A percentile compares a stretch with the other conserved stretches of the same genome.
Evolutionary conservation across 2,113 vertebrate genomes (phyloP).

Genomic region (Camelus dromedarius): DNA sequence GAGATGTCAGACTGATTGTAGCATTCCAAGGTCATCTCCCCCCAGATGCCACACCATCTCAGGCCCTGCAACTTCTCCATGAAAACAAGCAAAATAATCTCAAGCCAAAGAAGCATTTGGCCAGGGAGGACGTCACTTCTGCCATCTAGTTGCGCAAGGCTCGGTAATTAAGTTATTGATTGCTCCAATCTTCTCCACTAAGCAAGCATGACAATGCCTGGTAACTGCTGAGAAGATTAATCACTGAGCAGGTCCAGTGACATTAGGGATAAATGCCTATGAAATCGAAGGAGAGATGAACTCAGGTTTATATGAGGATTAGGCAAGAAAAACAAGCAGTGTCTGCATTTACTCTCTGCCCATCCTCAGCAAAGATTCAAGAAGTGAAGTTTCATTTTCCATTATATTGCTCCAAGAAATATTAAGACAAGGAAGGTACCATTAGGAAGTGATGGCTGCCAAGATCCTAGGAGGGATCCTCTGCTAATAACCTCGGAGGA

Average conservation of each 20-base stretch:
- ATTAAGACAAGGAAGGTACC: not conserved
- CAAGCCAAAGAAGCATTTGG: not conserved
- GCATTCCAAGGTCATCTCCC: accelerated
- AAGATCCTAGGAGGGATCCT: not conserved
- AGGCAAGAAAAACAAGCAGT: not conserved
- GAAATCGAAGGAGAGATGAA: not conserved
- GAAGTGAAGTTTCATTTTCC: not conserved
- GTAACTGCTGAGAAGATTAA: not conserved
- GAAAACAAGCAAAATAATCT: not conserved
- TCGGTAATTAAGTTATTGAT: not conserved
- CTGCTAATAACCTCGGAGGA: not conserved
- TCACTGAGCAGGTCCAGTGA: not conserved
- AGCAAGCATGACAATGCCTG: not conserved
- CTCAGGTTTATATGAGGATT: not conserved
- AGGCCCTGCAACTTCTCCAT: not conserved
- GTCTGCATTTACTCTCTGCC: not conserved
- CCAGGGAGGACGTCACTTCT: not conserved
- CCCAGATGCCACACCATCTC: accelerated
- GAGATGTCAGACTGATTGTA: accelerated
- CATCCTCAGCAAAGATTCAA: not conserved
- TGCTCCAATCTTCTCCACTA: not conserved
- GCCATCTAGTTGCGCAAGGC: not conserved
- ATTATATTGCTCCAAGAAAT: not conserved
- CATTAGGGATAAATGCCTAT: not conserved
- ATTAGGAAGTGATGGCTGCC: not conserved